Conservation (phyloP, 2,888 invertebrate genomes). For the Sarcophaga rosellei region DNA sequence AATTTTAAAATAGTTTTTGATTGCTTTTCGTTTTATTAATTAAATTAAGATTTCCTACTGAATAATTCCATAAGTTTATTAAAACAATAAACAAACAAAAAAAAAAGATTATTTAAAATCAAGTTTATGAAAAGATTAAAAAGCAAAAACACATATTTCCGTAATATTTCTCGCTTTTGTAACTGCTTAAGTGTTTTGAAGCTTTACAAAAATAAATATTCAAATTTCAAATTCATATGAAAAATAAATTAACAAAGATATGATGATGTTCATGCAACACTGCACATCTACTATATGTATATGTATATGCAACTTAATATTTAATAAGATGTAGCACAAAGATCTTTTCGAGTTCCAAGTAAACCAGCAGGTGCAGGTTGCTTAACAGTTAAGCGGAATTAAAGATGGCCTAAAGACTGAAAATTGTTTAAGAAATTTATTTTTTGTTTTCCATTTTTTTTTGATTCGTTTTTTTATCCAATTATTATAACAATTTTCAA, state of each 20-base stretch:
- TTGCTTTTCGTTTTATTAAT: no score
- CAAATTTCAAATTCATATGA: neutral
- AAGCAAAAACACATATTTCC: constrained; percentile 6
- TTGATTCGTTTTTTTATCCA: no score
- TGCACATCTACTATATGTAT: constrained; percentile 2
- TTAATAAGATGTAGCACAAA: neutral
- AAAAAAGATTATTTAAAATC: neutral
- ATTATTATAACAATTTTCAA: no score
- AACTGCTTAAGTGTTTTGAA: neutral
- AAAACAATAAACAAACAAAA: neutral
- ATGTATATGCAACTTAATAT: neutral
- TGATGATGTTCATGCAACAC: constrained; percentile 15
- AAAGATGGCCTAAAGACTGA: no score
- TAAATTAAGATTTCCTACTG: no score
- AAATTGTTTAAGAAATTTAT: no score
- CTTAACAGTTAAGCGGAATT: neutral
- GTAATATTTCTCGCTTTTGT: constrained; percentile 12
- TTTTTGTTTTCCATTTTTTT: no score
- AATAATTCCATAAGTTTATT: no score
- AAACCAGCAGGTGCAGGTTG: neutral
- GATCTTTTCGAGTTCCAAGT: neutral
- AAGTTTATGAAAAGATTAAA: constrained; percentile 36
- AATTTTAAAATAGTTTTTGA: no score
- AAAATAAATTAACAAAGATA: constrained; percentile 6
- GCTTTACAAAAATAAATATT: neutral